These are phyloP conservation scores for Atethmia centrago DNA, from an alignment of 2,888 invertebrate genomes.

Conservation along the genomic window DNA sequence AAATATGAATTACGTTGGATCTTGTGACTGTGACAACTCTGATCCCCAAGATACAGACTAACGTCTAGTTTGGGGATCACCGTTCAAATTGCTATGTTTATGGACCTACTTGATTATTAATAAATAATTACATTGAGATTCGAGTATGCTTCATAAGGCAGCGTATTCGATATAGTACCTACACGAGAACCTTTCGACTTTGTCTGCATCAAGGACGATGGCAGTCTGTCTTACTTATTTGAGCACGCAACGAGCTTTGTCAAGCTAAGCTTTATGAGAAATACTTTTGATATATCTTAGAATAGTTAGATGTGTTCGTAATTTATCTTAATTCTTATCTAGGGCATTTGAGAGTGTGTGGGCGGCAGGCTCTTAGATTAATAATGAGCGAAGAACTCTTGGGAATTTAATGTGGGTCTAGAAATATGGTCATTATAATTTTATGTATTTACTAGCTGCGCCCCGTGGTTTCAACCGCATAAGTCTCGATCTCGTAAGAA, in stretches of 20 bases:
- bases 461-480: no score
- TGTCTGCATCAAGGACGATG: background rate
- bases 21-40: no score
- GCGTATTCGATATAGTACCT: background rate
- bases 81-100: no score
- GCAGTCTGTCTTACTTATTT: background rate
- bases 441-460: no score
- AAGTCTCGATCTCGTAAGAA: no score
- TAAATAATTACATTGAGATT: background rate
- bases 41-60: no score
- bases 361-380: background rate
- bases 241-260: no score
- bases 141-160: background rate
- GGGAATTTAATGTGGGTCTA: background rate
- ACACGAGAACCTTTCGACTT: background rate
- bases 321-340: constrained; percentile 14
- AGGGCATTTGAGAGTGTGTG: background rate
- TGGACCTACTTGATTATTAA: no score
- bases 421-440: background rate
- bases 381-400: background rate
- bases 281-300: background rate
- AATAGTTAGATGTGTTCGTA: background rate
- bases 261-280: background rate
- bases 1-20: background rate
- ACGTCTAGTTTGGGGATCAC: no score